Conservation (phyloP, 2,888 invertebrate species). For the Hyles lineata region DNA sequence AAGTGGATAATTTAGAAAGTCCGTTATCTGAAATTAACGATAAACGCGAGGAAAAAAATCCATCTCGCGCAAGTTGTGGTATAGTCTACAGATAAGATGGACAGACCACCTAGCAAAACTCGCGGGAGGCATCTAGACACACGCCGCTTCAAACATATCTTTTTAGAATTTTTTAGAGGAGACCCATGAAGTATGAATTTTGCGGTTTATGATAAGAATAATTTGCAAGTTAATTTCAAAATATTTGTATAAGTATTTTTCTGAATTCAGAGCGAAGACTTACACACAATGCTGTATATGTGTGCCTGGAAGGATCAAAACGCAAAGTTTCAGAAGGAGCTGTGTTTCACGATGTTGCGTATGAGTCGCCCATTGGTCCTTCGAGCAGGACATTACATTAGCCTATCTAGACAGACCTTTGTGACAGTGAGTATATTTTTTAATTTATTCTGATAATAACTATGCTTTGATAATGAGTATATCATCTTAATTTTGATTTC, state of each 20-base stretch:
- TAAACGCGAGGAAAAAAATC: too few relatives aligned
- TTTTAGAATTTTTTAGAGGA: too few relatives aligned
- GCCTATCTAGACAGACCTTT: conserved; percentile 79
- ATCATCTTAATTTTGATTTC: too few relatives aligned
- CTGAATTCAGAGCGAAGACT: conserved; percentile 65
- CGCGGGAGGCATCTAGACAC: too few relatives aligned
- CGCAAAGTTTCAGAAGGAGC: conserved; percentile 66
- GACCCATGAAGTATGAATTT: too few relatives aligned
- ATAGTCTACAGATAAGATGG: too few relatives aligned
- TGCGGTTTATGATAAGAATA: too few relatives aligned
- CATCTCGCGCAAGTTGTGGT: too few relatives aligned
- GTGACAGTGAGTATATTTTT: conserved; percentile 64
- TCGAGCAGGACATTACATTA: conserved; percentile 43
- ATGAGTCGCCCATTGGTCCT: conserved; percentile 64
- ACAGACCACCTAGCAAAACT: too few relatives aligned
- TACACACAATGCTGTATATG: conserved; percentile 77
- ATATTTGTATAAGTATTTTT: conserved; percentile 31
- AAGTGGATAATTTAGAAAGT: too few relatives aligned
- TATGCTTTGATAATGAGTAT: neutral
- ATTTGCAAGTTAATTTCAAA: conserved; percentile 37
- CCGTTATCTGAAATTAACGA: too few relatives aligned
- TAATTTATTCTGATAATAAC: neutral
- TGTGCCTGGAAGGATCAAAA: conserved; percentile 83
- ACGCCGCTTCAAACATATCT: too few relatives aligned
- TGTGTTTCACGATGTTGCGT: conserved; percentile 79